Base-by-base conservation (phyloP, 2,888 invertebrate species). In the Caradrina kadenii region DNA sequence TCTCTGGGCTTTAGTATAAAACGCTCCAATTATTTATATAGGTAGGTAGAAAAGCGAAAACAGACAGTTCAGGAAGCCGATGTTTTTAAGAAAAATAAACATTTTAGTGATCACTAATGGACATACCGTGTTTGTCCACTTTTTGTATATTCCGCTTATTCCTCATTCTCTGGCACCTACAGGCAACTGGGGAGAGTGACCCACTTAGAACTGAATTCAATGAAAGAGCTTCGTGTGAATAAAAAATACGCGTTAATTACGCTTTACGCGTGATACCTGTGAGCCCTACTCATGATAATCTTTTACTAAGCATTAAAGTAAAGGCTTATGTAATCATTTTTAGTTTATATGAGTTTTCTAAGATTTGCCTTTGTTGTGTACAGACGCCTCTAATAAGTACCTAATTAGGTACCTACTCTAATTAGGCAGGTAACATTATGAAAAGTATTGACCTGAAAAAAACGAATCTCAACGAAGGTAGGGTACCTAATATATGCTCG, bases 31-130 rank as follows among this genome's bases (percentile, higher is more conserved):
- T 31, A 31, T 31, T 31, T 17, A 26, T 3, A 2, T 53, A 53
- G 26, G 53, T 35, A 50, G 1, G 2, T n/a, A 8, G 5, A 52
- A 54, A 61, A 52, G n/a, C 13, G 26, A 45, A 54, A 77, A 70
- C 21, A 61, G 26, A 61, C 60, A 66, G 54, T 48, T 19, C 62
- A 54, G 26, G 22, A 22, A 22, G 21, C 11, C 22, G 22, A 53
- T 58, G 48, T 77, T 70, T 63, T 66, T 39, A 50, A 56, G 39
- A 69, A 73, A 79, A 73, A 69, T 15, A 22, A 61, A 59, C 58
- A 55, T 59, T 69, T 52, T 54, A 65, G 35, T 63, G 58, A 69
- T 61, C 66, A 67, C 74, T 80, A 80, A 80, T 81, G 80, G 81
- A 77, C 58, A 67, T 73, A 55, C 52, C 70, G 64, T 80, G 81